phyloP scores from a whole-genome alignment of 1,140 invertebrate genomes.

The Uloborus diversus region DNA sequence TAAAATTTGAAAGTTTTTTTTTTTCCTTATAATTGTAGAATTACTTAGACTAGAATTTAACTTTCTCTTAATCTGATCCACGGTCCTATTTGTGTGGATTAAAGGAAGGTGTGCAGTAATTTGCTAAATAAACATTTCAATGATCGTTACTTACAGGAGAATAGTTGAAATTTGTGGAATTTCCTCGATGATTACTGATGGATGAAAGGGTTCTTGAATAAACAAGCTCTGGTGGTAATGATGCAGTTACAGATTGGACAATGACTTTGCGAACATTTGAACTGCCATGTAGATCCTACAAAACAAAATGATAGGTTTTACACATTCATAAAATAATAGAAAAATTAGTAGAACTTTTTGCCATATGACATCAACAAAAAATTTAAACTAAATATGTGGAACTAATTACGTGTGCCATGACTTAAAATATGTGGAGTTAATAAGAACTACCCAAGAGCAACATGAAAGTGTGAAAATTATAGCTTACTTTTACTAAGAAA shows the following conservation, averaged over 20 bases:
- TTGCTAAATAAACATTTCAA: neutral
- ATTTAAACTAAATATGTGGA: no score
- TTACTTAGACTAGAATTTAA: no score
- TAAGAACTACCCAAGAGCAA: no score
- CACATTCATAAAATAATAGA: neutral
- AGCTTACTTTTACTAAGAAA: no score
- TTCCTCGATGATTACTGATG: conserved; percentile 33
- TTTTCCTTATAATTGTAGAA: no score
- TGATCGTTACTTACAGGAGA: conserved; percentile 24
- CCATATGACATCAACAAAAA: neutral
- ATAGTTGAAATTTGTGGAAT: conserved; percentile 49
- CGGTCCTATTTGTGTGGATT: no score
- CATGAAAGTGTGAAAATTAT: no score
- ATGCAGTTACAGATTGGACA: conserved; percentile 11
- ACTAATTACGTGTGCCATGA: no score
- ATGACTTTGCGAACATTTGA: conserved; percentile 14
- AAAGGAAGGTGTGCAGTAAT: no score
- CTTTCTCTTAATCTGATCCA: no score
- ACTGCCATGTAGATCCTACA: conserved; percentile 36
- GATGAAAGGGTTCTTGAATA: conserved; percentile 53
- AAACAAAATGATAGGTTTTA: neutral
- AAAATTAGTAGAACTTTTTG: neutral
- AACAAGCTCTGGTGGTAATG: conserved; percentile 51
- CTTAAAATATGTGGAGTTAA: no score
- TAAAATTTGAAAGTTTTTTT: no score